A percentile compares a stretch with the other conserved stretches of the same genome.
Evolutionary conservation across 2,888 invertebrate genomes (phyloP).

Genomic region (Atherix ibis): DNA sequence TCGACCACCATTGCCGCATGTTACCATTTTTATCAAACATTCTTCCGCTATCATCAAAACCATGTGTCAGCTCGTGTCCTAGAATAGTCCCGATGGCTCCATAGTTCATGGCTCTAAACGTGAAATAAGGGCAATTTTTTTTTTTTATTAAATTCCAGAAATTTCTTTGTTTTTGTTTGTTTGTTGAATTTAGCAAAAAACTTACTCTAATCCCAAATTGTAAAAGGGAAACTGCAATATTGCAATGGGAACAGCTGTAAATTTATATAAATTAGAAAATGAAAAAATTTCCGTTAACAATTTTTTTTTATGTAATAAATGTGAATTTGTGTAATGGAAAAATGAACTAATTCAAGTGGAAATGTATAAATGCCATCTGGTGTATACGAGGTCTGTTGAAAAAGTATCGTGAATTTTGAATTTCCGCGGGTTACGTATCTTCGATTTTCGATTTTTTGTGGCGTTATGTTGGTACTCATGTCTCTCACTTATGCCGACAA

Average conservation of each 20-base stretch:
- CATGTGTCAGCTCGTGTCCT: constrained; percentile 57
- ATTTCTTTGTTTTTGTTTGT: constrained; percentile 4
- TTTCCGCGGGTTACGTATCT: too few relatives aligned
- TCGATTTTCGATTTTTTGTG: too few relatives aligned
- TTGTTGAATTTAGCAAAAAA: constrained; percentile 13
- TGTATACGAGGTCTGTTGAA: too few relatives aligned
- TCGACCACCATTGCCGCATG: constrained; percentile 80
- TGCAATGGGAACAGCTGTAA: constrained; percentile 65
- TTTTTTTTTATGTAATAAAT: too few relatives aligned
- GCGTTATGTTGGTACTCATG: too few relatives aligned
- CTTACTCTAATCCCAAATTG: constrained; percentile 71
- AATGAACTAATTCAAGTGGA: too few relatives aligned
- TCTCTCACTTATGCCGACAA: too few relatives aligned
- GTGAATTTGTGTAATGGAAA: too few relatives aligned
- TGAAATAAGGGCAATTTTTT: constrained; percentile 3
- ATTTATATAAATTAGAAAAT: too few relatives aligned
- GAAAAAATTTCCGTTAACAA: too few relatives aligned
- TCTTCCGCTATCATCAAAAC: constrained; percentile 41
- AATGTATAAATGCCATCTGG: too few relatives aligned
- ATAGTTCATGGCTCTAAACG: constrained; percentile 64
- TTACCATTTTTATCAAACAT: constrained; percentile 76
- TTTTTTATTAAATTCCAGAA: constrained; percentile 6
- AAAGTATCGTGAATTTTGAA: too few relatives aligned
- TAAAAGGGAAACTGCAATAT: constrained; percentile 75
- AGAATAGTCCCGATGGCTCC: constrained; percentile 64